A percentile compares a stretch with the other conserved stretches of the same genome.
Conservation (phyloP, 2,113 vertebrate genomes). For the Gallinago paraguaiae region DNA sequence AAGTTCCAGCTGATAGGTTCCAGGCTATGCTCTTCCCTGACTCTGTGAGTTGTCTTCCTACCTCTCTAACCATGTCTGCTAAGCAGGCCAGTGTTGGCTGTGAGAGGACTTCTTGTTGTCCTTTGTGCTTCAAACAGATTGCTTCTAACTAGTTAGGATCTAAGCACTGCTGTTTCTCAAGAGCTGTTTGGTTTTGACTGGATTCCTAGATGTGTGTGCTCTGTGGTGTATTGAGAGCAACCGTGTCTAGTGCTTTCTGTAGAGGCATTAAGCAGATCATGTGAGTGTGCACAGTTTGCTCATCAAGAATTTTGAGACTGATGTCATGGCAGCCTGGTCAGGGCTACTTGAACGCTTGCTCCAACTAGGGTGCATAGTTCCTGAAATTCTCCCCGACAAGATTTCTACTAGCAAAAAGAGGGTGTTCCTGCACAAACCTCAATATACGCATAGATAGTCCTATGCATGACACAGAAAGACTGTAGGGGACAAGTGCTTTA, state of each 20-base stretch:
- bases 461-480: neutral
- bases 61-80: neutral
- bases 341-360: neutral
- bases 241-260: neutral
- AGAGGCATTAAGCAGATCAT: neutral
- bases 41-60: neutral
- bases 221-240: neutral
- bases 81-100: neutral
- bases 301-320: neutral
- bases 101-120: accelerated
- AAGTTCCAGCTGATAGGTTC: neutral
- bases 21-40: neutral
- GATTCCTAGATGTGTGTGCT: neutral
- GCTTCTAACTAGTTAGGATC: neutral
- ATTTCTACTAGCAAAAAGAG: neutral
- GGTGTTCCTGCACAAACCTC: neutral
- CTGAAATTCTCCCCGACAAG: neutral
- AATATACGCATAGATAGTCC: neutral
- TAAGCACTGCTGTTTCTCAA: neutral
- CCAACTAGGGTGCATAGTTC: neutral
- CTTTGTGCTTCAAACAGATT: neutral
- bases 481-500: neutral
- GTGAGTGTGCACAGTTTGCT: neutral
- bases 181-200: neutral
- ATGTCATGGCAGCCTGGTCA: neutral